Evolutionary conservation across 2,888 invertebrate genomes (phyloP).

Genomic region (Lissonota sp.): DNA sequence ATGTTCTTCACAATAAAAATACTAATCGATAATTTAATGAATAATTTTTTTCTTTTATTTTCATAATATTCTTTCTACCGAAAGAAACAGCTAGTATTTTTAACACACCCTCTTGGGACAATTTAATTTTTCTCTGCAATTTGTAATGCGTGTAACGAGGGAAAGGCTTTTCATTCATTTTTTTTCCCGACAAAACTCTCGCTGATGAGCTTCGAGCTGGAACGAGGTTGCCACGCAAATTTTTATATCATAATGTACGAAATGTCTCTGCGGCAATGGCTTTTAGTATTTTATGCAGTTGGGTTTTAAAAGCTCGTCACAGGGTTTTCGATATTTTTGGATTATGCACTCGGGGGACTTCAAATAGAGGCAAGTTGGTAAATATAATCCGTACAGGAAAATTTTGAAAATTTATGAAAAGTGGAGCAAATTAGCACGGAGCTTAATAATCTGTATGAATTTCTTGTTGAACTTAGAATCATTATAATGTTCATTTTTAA

Average conservation of each 20-base stretch:
- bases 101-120: not conserved
- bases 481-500: too few species aligned
- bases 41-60: too few species aligned
- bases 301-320: conserved; percentile 34
- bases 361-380: too few species aligned
- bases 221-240: conserved; percentile 15
- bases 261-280: conserved; percentile 38
- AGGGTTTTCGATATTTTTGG: conserved; percentile 23
- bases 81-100: too few species aligned
- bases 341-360: conserved; percentile 40
- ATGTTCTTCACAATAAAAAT: too few species aligned
- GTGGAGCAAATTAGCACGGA: too few species aligned
- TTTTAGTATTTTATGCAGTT: conserved; percentile 49
- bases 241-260: conserved; percentile 47
- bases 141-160: conserved; percentile 28
- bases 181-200: not conserved
- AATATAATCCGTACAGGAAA: too few species aligned
- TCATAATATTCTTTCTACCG: too few species aligned
- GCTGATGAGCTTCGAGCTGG: not conserved
- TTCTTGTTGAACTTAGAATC: too few species aligned
- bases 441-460: too few species aligned
- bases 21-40: too few species aligned
- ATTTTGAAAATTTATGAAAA: too few species aligned
- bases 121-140: not conserved
- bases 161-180: conserved; percentile 12